These are phyloP conservation scores for Leptopilina myrica DNA, from an alignment of 2,888 invertebrate genomes.

Conservation along the genomic window DNA sequence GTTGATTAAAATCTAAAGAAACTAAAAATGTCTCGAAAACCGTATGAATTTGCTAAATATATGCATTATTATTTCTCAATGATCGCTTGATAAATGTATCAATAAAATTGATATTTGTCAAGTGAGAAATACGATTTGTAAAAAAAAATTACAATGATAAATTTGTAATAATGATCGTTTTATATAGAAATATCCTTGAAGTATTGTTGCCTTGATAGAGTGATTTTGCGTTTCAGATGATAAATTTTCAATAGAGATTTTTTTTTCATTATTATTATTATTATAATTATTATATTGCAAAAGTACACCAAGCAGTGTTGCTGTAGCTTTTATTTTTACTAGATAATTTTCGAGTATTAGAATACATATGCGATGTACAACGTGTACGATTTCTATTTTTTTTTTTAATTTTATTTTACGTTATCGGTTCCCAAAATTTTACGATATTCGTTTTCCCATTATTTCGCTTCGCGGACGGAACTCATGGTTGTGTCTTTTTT, in stretches of 20 bases:
- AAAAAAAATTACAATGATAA: neutral
- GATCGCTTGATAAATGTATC: constrained; percentile 4
- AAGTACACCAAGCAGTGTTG: neutral
- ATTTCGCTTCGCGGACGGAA: constrained; percentile 1
- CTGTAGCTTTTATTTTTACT: neutral
- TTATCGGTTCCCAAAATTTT: constrained; percentile 11
- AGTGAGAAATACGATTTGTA: too few species aligned
- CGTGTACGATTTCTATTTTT: neutral
- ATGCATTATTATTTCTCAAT: neutral
- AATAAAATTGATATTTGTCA: constrained; percentile 5
- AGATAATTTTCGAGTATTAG: constrained; percentile 21
- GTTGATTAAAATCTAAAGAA: neutral
- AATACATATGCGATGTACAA: constrained; percentile 15
- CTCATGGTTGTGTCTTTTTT: neutral
- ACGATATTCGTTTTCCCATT: neutral
- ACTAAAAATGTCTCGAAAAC: neutral
- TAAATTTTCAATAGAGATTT: neutral
- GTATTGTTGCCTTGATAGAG: constrained; percentile 31
- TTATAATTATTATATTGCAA: neutral
- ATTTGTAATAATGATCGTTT: neutral
- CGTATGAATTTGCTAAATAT: too few species aligned
- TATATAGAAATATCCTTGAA: constrained; percentile 25
- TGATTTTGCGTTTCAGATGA: constrained; percentile 21
- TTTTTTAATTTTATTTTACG: neutral
- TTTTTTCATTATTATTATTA: neutral